These are phyloP conservation scores for Lycodopsis pacificus DNA, from an alignment of 2,797 vertebrate species.

Conservation along the genomic window DNA sequence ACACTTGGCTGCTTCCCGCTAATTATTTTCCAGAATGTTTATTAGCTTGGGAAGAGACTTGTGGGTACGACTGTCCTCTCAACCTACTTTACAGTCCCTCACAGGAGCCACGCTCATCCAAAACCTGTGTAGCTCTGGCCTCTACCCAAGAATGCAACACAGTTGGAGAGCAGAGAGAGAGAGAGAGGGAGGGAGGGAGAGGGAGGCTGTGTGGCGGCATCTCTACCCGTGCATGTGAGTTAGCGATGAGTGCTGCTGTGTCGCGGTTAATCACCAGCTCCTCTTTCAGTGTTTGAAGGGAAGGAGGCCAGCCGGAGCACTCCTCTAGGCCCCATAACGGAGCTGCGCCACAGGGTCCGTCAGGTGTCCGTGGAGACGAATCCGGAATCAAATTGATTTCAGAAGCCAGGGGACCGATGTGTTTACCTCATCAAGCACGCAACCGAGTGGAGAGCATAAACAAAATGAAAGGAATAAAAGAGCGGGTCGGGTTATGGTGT, in stretches of 20 bases:
- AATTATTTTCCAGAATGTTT: conserved; percentile 67
- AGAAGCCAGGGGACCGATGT: conserved; percentile 66
- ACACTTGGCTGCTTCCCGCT: conserved; percentile 50
- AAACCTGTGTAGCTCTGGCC: conserved; percentile 58
- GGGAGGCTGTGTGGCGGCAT: conserved; percentile 40
- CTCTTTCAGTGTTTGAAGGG: conserved; percentile 44
- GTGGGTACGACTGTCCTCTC: conserved; percentile 59
- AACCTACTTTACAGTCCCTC: conserved; percentile 70
- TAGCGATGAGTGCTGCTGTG: conserved; percentile 51
- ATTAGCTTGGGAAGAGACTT: conserved; percentile 55
- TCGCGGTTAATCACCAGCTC: conserved; percentile 62
- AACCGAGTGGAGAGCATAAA: conserved; percentile 73
- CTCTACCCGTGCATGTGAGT: conserved; percentile 50
- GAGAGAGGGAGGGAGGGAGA: conserved; percentile 15
- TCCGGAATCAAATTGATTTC: conserved; percentile 73
- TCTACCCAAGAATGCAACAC: conserved; percentile 55
- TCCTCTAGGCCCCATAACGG: conserved; percentile 41
- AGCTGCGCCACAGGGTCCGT: conserved; percentile 54
- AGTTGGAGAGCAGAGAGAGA: conserved; percentile 38
- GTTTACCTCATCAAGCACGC: conserved; percentile 74
- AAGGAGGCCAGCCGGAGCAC: conserved; percentile 30
- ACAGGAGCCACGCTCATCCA: conserved; percentile 65
- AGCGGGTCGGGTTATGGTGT: conserved; percentile 60
- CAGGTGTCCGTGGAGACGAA: conserved; percentile 61
- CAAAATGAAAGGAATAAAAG: conserved; percentile 71